Evolutionary conservation across 2,113 vertebrate species (phyloP).

Genomic region (Pelobates fuscus): DNA sequence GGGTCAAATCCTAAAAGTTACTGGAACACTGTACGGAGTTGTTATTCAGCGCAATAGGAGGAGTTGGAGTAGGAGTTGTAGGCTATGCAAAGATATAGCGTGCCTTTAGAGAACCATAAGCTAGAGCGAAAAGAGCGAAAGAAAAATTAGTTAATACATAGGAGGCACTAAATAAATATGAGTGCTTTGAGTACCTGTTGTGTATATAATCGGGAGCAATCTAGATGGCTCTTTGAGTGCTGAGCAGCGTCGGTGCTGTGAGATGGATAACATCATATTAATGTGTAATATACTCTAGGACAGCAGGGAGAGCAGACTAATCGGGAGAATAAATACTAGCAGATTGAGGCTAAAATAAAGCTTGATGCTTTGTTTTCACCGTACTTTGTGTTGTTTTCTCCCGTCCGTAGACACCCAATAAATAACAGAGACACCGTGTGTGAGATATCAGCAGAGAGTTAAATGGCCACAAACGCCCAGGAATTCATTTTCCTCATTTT

Average conservation of each 20-base stretch:
- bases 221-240: not conserved
- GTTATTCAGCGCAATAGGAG: too few species aligned
- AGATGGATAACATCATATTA: slow-evolving; percentile 49
- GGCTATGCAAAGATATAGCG: too few species aligned
- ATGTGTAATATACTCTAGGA: slow-evolving; percentile 49
- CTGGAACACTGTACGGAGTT: too few species aligned
- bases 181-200: slow-evolving; percentile 43
- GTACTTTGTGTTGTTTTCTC: slow-evolving; percentile 37
- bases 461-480: slow-evolving; percentile 56
- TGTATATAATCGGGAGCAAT: slow-evolving; percentile 35
- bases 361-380: slow-evolving; percentile 39
- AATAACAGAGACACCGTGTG: slow-evolving; percentile 38
- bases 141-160: slow-evolving; percentile 32
- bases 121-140: not conserved
- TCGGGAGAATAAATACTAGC: slow-evolving; percentile 45
- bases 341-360: slow-evolving; percentile 41
- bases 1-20: too few species aligned
- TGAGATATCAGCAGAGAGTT: slow-evolving; percentile 48
- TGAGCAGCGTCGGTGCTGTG: slow-evolving; percentile 18
- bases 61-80: too few species aligned
- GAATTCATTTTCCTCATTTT: slow-evolving; percentile 82
- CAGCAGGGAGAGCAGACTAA: slow-evolving; percentile 49
- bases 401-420: slow-evolving; percentile 26
- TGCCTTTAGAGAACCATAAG: not conserved
- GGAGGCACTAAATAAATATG: slow-evolving; percentile 28